Base-by-base conservation (phyloP, 2,113 vertebrate species). In the Sitta europaea region DNA sequence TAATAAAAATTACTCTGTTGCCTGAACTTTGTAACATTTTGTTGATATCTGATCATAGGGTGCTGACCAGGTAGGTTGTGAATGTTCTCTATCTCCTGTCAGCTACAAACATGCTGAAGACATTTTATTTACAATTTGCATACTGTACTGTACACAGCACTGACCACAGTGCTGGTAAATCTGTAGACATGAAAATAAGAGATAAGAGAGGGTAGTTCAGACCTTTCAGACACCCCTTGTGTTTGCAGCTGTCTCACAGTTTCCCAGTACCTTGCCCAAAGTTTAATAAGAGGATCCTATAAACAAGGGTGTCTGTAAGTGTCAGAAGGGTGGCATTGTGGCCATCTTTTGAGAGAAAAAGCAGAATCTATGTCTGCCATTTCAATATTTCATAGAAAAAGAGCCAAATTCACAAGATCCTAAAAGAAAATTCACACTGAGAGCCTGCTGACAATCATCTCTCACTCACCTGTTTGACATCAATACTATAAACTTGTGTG, bases 331-430 rank as follows among this genome's bases (percentile, higher is more conserved):
- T 58, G 51, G 6, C 17, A 5, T 4, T 17, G 5, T 28, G 47
- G 67, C 19, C 25, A 55, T 5, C 40, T 45, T 35, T 15, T 54
- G 67, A 68, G 27, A 57, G 54, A 75, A 94, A 85, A 92, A 72
- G 50, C 62, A 63, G 4, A 2, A 2, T 47, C 19, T 20, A 0
- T 43, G 4, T 51, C 12, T 23, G 12, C 63, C 28, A 5, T 3
- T 55, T 77, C 18, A 31, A 6, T 48, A 36, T 29, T 59, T 31
- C 40, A n/a, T 25, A 40, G 55, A 40, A 71, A 74, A 80, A 23
- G 10, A 72, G 18, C 7, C 48, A 76, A 33, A 33, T 82, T 65
- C 36, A 61, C 31, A 59, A 38, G 31, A 3, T 35, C 74, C 35
- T 38, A 54, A 4, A 22, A 28, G 48, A 14, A 25, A 71, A 57